A percentile compares a stretch with the other conserved stretches of the same genome.
phyloP scores from a whole-genome alignment of 2,113 vertebrate species.

The Ceyx cyanopectus region DNA sequence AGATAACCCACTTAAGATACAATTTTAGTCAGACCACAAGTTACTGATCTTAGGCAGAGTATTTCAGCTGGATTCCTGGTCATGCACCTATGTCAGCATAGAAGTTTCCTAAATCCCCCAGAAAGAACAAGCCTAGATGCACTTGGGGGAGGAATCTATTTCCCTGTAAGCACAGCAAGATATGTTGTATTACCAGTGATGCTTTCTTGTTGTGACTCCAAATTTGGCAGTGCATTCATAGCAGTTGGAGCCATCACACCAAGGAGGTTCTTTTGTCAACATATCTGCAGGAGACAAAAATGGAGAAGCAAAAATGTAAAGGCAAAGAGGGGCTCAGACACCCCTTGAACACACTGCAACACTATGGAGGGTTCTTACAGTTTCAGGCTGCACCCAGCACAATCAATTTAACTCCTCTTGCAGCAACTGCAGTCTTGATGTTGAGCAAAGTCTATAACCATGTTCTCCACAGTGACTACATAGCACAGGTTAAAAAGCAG shows the following conservation, averaged over 20 bases:
- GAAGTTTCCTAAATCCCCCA: neutral
- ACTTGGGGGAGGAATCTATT: neutral
- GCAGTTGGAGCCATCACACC: constrained; percentile 98
- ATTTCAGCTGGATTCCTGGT: neutral
- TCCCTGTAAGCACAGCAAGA: neutral
- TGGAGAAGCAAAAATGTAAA: neutral
- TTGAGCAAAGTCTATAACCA: no score
- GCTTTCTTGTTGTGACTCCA: constrained; percentile 96
- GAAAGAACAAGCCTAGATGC: neutral
- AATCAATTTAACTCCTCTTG: neutral
- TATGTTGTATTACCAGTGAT: constrained; percentile 88
- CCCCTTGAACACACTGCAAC: neutral
- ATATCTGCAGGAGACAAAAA: constrained; percentile 83
- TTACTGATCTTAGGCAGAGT: neutral
- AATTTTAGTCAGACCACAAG: neutral
- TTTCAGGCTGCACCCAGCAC: neutral
- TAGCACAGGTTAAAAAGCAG: neutral
- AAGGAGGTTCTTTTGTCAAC: constrained; percentile 97
- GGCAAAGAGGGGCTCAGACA: neutral
- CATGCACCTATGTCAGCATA: accelerated
- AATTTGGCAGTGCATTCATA: constrained; percentile 97
- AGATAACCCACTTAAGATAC: neutral
- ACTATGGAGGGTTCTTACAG: neutral
- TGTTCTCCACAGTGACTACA: neutral
- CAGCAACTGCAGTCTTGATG: neutral